Base-by-base conservation (phyloP, 2,888 invertebrate genomes). In the Gnatocerus cornutus region DNA sequence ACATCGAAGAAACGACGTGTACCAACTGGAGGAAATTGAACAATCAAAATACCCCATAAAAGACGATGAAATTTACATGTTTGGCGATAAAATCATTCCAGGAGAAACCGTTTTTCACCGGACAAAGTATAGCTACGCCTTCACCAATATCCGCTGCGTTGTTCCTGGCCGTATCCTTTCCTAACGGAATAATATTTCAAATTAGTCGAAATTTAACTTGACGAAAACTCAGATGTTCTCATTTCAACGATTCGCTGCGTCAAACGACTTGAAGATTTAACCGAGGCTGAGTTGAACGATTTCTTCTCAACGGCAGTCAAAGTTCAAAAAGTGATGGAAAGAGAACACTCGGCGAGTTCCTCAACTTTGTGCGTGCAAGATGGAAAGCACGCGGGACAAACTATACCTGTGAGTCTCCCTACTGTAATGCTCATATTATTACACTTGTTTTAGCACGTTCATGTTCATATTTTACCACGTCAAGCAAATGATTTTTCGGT, bases 391-490 rank as follows among this genome's bases (percentile, higher is more conserved):
- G 96, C 97, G 0, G 97, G 98, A 0, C 97, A 96, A 85, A 95
- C 95, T 1, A 90, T 98, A 1, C 87, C 91, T 84, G 94, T 94
- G 84, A 81, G 78, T 73, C 5, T 14, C 8, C n/a, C 4, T 33
- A 4, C 1, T 7, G 33, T 33, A 33, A 21, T 3, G 4, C 21
- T 33, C 1, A 33, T 6, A 9, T 6, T 33, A 6, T n/a, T n/a
- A n/a, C n/a, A n/a, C n/a, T n/a, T n/a, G n/a, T n/a, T n/a, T n/a
- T 83, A 93, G 90, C 97, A 97, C 84, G 90, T 97, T 0, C 97
- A 97, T 82, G 92, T 94, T 55, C 97, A 97, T 81, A 88, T 97
- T 68, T 88, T 97, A 85, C 96, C 97, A 0, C 86, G 97, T 39
- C 90, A 89, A 74, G 83, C 86, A 7, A 91, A 91, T 0, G 97